These are phyloP conservation scores for Rotaria macrura DNA, from an alignment of 2,888 invertebrate species.

Conservation along the genomic window DNA sequence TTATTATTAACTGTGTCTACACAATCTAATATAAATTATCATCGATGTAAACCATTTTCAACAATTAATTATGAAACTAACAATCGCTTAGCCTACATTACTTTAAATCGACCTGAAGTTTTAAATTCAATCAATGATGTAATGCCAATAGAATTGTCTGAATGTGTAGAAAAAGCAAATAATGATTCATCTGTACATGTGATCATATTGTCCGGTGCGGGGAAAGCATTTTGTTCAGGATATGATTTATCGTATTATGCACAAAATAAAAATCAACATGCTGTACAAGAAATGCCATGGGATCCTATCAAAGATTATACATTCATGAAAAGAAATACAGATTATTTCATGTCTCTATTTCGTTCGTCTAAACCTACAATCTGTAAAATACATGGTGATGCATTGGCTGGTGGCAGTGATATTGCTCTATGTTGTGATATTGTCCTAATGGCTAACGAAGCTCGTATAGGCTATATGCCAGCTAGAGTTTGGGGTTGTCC, in stretches of 20 bases:
- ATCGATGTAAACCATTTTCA: not conserved
- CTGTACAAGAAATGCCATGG: conserved; percentile 38
- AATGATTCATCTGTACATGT: conserved; percentile 36
- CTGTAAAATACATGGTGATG: conserved; percentile 36
- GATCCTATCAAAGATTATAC: conserved; percentile 37
- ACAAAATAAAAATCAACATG: conserved; percentile 34
- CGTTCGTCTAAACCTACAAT: conserved; percentile 37
- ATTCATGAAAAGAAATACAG: conserved; percentile 36
- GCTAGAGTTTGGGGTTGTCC: conserved; percentile 38
- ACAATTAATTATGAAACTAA: conserved; percentile 33
- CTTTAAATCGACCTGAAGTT: conserved; percentile 36
- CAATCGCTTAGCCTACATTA: conserved; percentile 35
- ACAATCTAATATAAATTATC: not conserved
- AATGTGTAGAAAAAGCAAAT: conserved; percentile 37
- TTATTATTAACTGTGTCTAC: not conserved
- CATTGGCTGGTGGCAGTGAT: conserved; percentile 38
- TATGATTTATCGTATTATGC: conserved; percentile 37
- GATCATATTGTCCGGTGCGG: conserved; percentile 36
- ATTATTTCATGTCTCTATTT: conserved; percentile 37
- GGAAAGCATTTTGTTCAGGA: conserved; percentile 36
- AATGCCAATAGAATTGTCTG: conserved; percentile 36
- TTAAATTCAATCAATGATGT: conserved; percentile 37
- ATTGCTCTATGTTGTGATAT: conserved; percentile 38
- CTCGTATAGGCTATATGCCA: conserved; percentile 38
- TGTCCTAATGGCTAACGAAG: conserved; percentile 36